Base-by-base conservation (phyloP, 2,113 vertebrate species). In the Apistogramma diplotaenia region DNA sequence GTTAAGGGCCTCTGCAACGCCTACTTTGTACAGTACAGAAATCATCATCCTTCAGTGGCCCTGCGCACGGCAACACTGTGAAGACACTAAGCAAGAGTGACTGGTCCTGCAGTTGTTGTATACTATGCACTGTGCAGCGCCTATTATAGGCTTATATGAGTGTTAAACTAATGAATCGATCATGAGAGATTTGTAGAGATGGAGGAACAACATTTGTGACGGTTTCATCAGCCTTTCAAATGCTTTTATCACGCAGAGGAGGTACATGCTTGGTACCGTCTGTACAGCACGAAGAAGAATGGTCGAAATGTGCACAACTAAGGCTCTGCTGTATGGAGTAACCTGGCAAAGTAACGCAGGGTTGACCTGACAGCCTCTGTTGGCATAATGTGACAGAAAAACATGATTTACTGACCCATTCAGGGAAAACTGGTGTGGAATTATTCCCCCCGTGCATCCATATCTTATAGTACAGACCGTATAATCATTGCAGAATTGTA, bases 71-170 rank as follows among this genome's bases (percentile, higher is more conserved):
- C 82, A 84, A 71, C 85, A 78, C 59, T 29, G 81, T 15, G 79
- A 77, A 89, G 90, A 92, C 89, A 76, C 89, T 94, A 85, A 95
- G 46, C 76, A 5, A 89, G 89, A 92, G 89, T 93, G 95, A 94
- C 91, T 87, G 76, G 27, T 81, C 75, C 83, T 93, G 85, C 81
- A 78, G 82, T 59, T 79, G 78, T 55, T 82, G 74, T 84, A 74
- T 71, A 53, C 76, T 53, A 72, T 46, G 79, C 51, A 43, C 80
- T 25, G 74, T 65, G 73, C 74, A 83, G 56, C 72, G 77, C 80
- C 33, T 53, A 86, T 77, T 72, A 79, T n/a, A 65, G 35, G 43
- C 71, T 72, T 67, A 53, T 79, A 75, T 72, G 43, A 43, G 70
- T 67, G 5, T 61, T 72, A 53, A 89, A 79, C 73, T 73, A 89